Evolutionary conservation across 1,140 invertebrate species (phyloP), one percentile per base, ranked within the genome.

Genomic region (Bombus confusus): DNA sequence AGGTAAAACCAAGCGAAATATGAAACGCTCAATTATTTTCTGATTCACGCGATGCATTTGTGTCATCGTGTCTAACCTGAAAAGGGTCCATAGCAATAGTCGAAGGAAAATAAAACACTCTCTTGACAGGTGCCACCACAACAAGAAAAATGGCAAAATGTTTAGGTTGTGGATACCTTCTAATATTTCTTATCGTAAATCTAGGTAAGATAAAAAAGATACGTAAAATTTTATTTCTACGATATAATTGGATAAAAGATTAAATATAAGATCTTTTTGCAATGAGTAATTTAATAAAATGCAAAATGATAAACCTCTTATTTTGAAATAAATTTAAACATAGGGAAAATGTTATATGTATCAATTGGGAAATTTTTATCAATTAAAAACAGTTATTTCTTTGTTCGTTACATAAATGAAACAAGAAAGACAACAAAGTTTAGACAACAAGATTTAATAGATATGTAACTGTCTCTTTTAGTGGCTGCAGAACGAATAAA

Each of bases 401-500:
- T 57, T 75, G 3, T 57, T 25, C 34, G 4, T 76, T 59, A 62
- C 9, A 59, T n/a, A 39, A 39, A 39, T 59, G 22, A 59, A 34
- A 25, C 9, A 43, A 57, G 18, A 22, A 52, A 22, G 0, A 22
- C 47, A 15, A 3, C 3, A 39, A 9, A 28, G 28, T 34, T 41
- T 0, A 52, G 9, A n/a, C 1, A 15, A 64, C 12, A 72, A 34
- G 57, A 71, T 62, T 15, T 62, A 71, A 75, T 34, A 52, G 75
- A 18, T n/a, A 3, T 66, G 2, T 59, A 87, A 87, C 28, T 76
- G 1, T n/a, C 69, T 47, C 86, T 88, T 80, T 71, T 81, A 95
- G 95, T 83, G 64, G 87, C 69, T 71, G 92, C 93, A 6, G 96
- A 97, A 87, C 96, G 97, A 88, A 96, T 97, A 9, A 97, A 96